Base-by-base conservation (phyloP, 2,888 invertebrate species). In the Cantharis lateralis region DNA sequence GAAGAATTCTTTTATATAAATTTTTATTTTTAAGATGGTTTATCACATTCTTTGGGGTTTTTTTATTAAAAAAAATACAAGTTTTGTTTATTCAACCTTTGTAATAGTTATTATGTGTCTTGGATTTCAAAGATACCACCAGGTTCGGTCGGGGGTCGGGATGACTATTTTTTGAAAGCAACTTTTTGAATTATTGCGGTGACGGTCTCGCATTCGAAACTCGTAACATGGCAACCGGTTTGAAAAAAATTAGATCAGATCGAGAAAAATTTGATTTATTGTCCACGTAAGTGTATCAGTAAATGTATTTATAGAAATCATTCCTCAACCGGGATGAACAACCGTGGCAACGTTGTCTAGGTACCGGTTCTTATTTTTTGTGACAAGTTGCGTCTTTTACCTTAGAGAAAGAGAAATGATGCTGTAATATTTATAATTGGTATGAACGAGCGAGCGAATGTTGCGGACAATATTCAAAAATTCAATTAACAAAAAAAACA, bases 341-440 rank as follows among this genome's bases (percentile, higher is more conserved):
- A 69, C 61, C 69, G 5, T 72, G 78, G 78, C 78, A 78, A 78
- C 78, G 72, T 26, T 48, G 78, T 74, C 62, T 61, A 28, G 32
- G 69, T 78, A 78, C 78, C 78, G 78, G 78, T 78, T 70, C 70
- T 28, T 16, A 68, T 48, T 78, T 78, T 78, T 78, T 72, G 66
- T 72, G 20, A 15, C 18, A 63, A 63, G 11, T 16, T 20, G n/a
- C 64, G 24, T 66, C 64, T 66, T 66, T 66, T 66, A 66, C 64
- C 20, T 20, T 66, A 66, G 64, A 66, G 18, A 66, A 66, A 66
- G 24, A 20, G 64, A 66, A 66, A 18, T 66, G 13, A 20, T 18
- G 18, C 9, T 66, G 64, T 66, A 66, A 24, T 66, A 66, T 24
- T 66, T 66, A 24, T 66, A 24, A 66, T 75, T 71, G 76, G 70